Conservation (phyloP, 2,113 vertebrate species). For the Amazona guildingii region DNA sequence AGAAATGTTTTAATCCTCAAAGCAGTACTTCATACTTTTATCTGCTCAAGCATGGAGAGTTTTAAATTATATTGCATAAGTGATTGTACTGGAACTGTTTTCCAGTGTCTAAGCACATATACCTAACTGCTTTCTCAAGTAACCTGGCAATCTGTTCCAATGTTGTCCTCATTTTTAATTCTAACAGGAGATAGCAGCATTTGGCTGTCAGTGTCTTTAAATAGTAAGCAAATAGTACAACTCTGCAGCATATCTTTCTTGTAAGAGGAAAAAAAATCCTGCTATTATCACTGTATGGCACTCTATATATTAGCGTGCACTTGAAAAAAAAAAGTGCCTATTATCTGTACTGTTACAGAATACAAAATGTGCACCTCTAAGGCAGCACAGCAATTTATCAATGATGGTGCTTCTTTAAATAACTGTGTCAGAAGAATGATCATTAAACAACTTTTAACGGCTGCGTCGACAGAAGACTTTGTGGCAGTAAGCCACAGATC, state of each 20-base stretch:
- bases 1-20: not conserved
- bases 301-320: not conserved
- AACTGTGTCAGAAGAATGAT: not conserved
- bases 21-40: not conserved
- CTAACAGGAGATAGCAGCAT: not conserved
- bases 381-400: not conserved
- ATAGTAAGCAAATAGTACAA: not conserved
- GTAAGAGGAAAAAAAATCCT: not conserved
- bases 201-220: not conserved
- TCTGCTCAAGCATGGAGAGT: not conserved
- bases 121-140: not conserved
- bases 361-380: not conserved
- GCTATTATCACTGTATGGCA: not conserved
- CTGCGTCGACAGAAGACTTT: not conserved
- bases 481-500: not conserved
- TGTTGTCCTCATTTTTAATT: not conserved
- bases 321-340: not conserved
- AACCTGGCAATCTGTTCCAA: not conserved
- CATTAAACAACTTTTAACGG: conserved; percentile 21
- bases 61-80: not conserved
- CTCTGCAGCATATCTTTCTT: not conserved
- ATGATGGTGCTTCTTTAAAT: not conserved
- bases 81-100: not conserved
- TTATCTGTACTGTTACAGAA: not conserved
- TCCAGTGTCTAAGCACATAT: not conserved